phyloP scores from a whole-genome alignment of 2,113 vertebrate species.

The Chrysochloris asiatica region DNA sequence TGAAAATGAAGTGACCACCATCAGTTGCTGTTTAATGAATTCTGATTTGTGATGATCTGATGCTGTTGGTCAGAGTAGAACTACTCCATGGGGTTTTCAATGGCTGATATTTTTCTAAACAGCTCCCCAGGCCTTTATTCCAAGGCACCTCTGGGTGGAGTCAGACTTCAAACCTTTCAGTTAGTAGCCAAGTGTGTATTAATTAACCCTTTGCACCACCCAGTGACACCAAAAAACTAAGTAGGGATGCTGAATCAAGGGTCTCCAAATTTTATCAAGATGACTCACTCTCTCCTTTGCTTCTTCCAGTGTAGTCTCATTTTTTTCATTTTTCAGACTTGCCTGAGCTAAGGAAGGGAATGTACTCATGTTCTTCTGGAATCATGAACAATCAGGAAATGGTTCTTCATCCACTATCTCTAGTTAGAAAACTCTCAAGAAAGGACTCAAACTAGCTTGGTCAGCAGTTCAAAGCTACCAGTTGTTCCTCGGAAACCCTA shows the following conservation, averaged over 20 bases:
- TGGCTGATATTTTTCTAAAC: background rate
- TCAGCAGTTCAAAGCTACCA: background rate
- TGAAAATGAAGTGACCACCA: background rate
- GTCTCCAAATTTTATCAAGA: background rate
- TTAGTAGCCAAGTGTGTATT: background rate
- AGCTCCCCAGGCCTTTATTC: background rate
- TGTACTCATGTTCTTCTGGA: background rate
- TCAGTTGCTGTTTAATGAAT: background rate
- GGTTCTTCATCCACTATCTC: background rate
- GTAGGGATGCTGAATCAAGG: background rate
- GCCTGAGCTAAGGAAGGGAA: background rate
- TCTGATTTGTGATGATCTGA: background rate
- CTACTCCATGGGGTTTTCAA: background rate
- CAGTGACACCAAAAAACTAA: too few species aligned
- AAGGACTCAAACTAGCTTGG: background rate
- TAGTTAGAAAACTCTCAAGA: background rate
- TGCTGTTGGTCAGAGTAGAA: background rate
- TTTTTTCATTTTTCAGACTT: conserved; percentile 10
- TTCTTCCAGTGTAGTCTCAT: background rate
- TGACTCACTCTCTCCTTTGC: background rate
- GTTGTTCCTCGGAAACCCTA: too few species aligned
- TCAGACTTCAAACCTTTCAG: background rate
- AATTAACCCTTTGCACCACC: background rate
- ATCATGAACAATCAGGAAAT: background rate
- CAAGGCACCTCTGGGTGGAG: background rate